Evolutionary conservation across 2,888 invertebrate species (phyloP), one percentile per base, ranked within the genome.

Genomic region (Amiota mariae): DNA sequence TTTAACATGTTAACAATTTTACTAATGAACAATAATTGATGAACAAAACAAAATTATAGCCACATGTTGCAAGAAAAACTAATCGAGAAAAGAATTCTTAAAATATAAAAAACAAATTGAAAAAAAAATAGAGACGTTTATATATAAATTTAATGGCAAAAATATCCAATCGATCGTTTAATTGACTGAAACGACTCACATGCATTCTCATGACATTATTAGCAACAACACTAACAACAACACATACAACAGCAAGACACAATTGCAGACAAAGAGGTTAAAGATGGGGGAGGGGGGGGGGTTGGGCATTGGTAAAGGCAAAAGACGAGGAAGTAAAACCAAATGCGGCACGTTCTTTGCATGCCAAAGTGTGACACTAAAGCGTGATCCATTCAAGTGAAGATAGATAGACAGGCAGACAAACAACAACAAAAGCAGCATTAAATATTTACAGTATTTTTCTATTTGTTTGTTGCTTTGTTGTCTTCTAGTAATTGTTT

Each of bases 331-430:
- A n/a, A n/a, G 12, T 51, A n/a, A 13, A 64, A 70, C 46, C 47
- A 64, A 56, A 48, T 64, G 64, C 49, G 51, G 71, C 77, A 77
- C 78, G 84, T 84, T 80, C 84, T 84, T 76, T 61, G 81, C 84
- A 81, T 84, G 83, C 84, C 84, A 78, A 79, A 66, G 73, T 80
- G 84, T 80, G 85, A 82, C 80, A 83, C 76, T 78, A 75, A 78
- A 82, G 79, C 80, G 82, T 81, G 85, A 82, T 85, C 75, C 67
- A 68, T 68, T 18, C 67, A 68, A 68, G 67, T 54, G 24, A 36
- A 36, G 46, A 64, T 47, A 36, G 46, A 64, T 47, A 46, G 64
- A 64, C 64, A 46, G 47, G 8, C 64, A 8, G 8, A 61, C 3
- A 12, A 36, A 36, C 36, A 36, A 36, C 36, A 36, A 36, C 36